Evolutionary conservation across 2,888 invertebrate species (phyloP), one percentile per base, ranked within the genome.

Genomic region (Eilema depressum): DNA sequence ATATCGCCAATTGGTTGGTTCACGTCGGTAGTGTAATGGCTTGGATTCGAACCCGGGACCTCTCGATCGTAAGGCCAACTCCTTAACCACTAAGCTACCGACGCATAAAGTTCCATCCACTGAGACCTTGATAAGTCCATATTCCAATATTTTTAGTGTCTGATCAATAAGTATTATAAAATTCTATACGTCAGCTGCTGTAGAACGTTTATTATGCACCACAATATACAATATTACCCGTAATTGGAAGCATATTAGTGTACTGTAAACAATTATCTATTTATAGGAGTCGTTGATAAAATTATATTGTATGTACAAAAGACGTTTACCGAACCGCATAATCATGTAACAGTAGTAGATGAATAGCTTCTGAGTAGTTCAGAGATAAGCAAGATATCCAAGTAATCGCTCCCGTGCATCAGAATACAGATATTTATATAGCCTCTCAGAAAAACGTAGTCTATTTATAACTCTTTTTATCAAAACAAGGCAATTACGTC

Each of bases 351-450:
- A n/a, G 28, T 23, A 41, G 28, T n/a, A 8, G 17, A 63, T 63
- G 26, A 47, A 63, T 47, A 26, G 47, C 47, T 41, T 26, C n/a
- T n/a, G n/a, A n/a, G n/a, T n/a, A n/a, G n/a, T n/a, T n/a, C 47
- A 64, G 20, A 64, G 64, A 53, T 64, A 53, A 64, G 26, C 0
- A 30, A 7, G 14, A 25, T 53, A 53, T 17, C 41, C 4, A 41
- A 0, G 53, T 20, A 53, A 66, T 60, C 66, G 26, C 33, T 59
- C 25, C 41, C 17, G 66, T 59, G 41, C 66, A 66, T 66, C 66
- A 26, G 3, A 8, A 20, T 41, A 26, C n/a, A 41, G 28, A 57
- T 57, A 41, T 66, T 66, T 30, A 11, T 10, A 41, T 25, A 53
- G 47, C 12, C 3, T 26, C 5, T 30, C 25, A 41, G 41, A 60